phyloP scores from a whole-genome alignment of 2,888 invertebrate species.

The Papilio demoleus region DNA sequence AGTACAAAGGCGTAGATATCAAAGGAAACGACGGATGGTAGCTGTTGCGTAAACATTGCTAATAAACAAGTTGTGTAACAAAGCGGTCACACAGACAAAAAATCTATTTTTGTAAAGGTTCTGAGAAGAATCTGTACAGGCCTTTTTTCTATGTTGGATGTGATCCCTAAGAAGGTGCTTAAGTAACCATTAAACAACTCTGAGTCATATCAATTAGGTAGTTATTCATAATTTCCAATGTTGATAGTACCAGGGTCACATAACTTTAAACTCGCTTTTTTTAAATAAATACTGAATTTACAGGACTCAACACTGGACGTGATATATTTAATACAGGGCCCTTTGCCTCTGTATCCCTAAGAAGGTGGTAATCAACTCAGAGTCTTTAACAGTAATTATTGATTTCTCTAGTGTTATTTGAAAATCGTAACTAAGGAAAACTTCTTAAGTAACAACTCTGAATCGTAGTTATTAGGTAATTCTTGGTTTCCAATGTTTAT shows the following conservation, averaged over 20 bases:
- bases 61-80: slow-evolving; percentile 50
- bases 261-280: background rate
- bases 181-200: background rate
- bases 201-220: background rate
- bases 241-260: slow-evolving; percentile 4
- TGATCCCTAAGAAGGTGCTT: background rate
- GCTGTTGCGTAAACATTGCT: slow-evolving; percentile 51
- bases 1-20: slow-evolving; percentile 40
- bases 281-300: background rate
- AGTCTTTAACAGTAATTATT: too few species aligned
- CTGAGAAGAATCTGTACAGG: background rate
- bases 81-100: background rate
- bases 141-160: too few species aligned
- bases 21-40: slow-evolving; percentile 39
- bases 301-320: too few species aligned
- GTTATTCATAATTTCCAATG: background rate
- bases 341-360: slow-evolving; percentile 11
- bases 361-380: too few species aligned
- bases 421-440: too few species aligned
- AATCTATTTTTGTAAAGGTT: background rate
- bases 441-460: too few species aligned
- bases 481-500: too few species aligned
- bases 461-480: too few species aligned
- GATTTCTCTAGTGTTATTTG: too few species aligned
- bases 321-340: too few species aligned